Percentiles rank a stretch among this genome's conserved stretches.
phyloP scores from a whole-genome alignment of 2,113 vertebrate genomes.

The Catharus bicknelli region DNA sequence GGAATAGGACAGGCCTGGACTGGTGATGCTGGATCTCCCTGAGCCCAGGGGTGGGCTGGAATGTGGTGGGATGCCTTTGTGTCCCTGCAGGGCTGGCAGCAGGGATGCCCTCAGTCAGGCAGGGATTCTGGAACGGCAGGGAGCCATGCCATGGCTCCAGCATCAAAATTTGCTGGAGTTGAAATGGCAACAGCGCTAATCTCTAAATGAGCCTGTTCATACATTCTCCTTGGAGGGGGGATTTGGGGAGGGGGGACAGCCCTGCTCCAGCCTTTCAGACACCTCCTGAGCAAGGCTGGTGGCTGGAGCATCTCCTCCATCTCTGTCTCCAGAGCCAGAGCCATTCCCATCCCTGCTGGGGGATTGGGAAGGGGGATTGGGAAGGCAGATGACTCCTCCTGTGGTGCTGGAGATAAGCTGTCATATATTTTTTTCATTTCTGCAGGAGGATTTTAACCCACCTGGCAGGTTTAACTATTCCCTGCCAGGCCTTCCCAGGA shows the following conservation, averaged over 20 bases:
- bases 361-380: background rate
- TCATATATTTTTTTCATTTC: background rate
- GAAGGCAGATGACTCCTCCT: background rate
- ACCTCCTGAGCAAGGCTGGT: background rate
- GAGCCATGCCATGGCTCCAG: background rate
- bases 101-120: background rate
- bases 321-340: background rate
- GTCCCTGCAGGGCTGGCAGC: background rate
- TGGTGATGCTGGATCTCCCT: fast-evolving
- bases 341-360: background rate
- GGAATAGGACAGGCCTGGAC: background rate
- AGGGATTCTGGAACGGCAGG: background rate
- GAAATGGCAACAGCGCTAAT: background rate
- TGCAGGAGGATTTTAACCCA: slow-evolving; percentile 4
- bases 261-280: background rate
- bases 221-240: background rate
- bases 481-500: background rate
- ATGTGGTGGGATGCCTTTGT: background rate
- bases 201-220: background rate
- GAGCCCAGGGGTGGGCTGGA: background rate
- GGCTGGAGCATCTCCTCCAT: background rate
- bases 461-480: slow-evolving; percentile 3
- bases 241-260: background rate
- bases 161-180: background rate
- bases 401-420: background rate